Evolutionary conservation across 2,797 vertebrate genomes (phyloP).

Genomic region (Ficedula albicollis): DNA sequence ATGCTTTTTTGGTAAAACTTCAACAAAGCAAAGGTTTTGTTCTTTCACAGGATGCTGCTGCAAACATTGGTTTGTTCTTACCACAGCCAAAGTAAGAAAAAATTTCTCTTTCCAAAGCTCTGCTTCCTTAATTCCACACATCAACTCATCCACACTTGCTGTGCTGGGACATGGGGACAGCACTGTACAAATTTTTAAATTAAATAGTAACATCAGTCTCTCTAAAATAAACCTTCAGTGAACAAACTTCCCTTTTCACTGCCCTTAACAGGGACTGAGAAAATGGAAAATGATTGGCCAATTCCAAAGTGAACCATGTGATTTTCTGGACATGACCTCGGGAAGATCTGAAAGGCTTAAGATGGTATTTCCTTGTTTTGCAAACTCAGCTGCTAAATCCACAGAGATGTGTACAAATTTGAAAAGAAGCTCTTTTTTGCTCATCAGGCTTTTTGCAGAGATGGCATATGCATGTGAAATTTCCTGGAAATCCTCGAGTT

Average conservation of each 20-base stretch:
- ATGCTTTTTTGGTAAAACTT: not conserved
- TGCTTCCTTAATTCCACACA: not conserved
- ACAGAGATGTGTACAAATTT: not conserved
- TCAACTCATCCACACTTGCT: not conserved
- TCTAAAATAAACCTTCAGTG: not conserved
- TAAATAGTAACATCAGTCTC: not conserved
- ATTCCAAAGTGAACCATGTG: not conserved
- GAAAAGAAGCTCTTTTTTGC: not conserved
- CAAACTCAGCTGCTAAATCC: not conserved
- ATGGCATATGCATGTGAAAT: rapidly evolving
- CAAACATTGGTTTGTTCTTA: not conserved
- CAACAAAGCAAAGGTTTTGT: not conserved
- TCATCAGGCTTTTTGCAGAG: not conserved
- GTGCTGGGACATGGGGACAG: not conserved
- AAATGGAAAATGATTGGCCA: not conserved
- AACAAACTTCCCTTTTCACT: not conserved
- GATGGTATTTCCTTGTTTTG: not conserved
- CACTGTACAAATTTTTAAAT: not conserved
- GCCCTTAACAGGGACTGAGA: not conserved
- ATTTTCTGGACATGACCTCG: not conserved
- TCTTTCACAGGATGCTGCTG: not conserved
- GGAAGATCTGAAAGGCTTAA: not conserved
- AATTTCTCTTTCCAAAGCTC: not conserved
- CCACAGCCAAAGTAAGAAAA: not conserved
- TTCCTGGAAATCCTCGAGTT: not conserved